Conservation (phyloP, 1,140 invertebrate genomes). For the Periplaneta americana region DNA sequence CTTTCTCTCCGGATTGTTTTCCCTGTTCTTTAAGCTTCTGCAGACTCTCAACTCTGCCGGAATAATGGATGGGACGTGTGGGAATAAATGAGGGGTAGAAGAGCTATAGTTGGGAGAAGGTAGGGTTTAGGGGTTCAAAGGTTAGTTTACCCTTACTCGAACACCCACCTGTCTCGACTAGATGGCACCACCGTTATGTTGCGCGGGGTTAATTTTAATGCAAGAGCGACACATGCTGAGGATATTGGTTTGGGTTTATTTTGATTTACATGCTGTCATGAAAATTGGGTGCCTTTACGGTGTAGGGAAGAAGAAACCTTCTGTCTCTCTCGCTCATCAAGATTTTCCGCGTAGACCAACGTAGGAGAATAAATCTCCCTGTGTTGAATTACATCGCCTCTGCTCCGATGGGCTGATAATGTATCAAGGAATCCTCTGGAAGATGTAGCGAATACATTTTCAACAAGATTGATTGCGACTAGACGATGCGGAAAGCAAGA, state of each 20-base stretch:
- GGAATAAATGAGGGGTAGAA: background rate
- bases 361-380: background rate
- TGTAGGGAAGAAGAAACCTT: background rate
- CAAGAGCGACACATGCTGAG: background rate
- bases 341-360: too few species aligned
- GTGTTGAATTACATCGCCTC: background rate
- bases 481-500: background rate
- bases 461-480: background rate
- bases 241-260: background rate
- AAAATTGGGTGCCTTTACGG: background rate
- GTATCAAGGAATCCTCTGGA: too few species aligned
- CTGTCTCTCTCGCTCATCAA: too few species aligned
- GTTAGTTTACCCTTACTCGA: background rate
- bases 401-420: background rate
- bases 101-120: background rate
- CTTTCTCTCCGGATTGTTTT: background rate
- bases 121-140: background rate
- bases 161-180: background rate
- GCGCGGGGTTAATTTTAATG: too few species aligned
- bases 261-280: background rate
- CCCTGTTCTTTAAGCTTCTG: background rate
- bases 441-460: background rate
- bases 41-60: background rate
- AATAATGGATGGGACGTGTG: background rate
- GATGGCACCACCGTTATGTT: background rate